Base-by-base conservation (phyloP, 2,113 vertebrate species). In the Tor tambroides region DNA sequence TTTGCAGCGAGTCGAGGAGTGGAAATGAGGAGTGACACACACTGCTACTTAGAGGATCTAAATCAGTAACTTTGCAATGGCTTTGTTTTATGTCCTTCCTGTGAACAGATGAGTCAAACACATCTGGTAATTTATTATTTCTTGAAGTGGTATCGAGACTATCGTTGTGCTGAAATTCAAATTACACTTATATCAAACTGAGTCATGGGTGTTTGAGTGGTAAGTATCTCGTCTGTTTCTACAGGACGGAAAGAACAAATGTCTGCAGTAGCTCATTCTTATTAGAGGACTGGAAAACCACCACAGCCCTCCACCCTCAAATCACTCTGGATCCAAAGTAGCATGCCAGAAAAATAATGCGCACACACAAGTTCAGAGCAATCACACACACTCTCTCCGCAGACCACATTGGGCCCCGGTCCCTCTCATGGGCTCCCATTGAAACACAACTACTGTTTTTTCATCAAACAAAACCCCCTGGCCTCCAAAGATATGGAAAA, bases 381-480 rank as follows among this genome's bases (percentile, higher is more conserved):
- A 59, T 67, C 46, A 86, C 90, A 86, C 92, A 87, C 88, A 92
- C 92, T 91, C 86, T 89, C 91, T 92, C 90, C 90, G 89, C 90
- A 79, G 84, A 78, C 79, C 87, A 78, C 90, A 93, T 88, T 86
- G 89, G 87, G 90, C 92, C 92, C 91, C 90, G 90, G 91, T 89
- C 90, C 88, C 91, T 84, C 91, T 92, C 91, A 83, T 54, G 51
- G 91, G 88, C 89, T 91, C 91, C 92, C 92, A 93, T 93, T 93
- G 94, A 92, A 93, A 90, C 88, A 88, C 91, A 80, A 38, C 89
- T 93, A 93, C 91, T 95, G 93, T 95, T 95, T 92, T 94, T 90
- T 93, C 91, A 93, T 88, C 93, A 95, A 95, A 95, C 94, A 95
- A 92, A 49, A 28, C 77, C 23, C 61, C 91, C 90, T 83, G 91